phyloP scores from a whole-genome alignment of 2,797 vertebrate species.

The Melanitta fusca region DNA sequence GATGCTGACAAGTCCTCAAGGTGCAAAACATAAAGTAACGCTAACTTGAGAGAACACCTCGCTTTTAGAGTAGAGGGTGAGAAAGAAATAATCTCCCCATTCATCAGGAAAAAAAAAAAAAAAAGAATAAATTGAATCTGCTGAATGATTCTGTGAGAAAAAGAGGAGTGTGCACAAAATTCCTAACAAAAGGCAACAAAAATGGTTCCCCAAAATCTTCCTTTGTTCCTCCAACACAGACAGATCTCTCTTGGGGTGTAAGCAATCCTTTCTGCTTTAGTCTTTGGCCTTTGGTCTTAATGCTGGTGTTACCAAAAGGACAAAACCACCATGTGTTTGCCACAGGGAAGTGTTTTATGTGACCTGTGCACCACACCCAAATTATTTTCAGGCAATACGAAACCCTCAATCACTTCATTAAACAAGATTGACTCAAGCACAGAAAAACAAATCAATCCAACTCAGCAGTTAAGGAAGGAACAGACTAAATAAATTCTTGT shows the following conservation, averaged over 20 bases:
- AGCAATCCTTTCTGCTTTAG: not conserved
- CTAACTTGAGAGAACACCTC: not conserved
- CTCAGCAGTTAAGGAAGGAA: not conserved
- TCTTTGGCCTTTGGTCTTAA: not conserved
- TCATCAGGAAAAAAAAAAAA: not conserved
- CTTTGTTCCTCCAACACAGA: not conserved
- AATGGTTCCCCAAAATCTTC: not conserved
- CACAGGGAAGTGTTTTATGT: not conserved
- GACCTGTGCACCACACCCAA: not conserved
- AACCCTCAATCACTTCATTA: not conserved
- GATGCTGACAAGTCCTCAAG: not conserved
- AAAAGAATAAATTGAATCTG: not conserved
- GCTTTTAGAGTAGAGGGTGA: not conserved
- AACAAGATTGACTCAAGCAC: not conserved
- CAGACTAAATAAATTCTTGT: not conserved
- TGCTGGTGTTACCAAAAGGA: not conserved
- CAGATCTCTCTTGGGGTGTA: not conserved
- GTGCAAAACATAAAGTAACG: not conserved
- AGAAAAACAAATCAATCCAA: not conserved
- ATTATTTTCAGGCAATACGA: not conserved
- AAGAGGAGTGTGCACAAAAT: not conserved
- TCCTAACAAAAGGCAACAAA: not conserved
- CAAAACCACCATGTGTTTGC: rapidly evolving
- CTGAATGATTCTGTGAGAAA: not conserved
- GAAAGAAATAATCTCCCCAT: not conserved